Percentiles rank a stretch among this genome's conserved stretches.
These are phyloP conservation scores for Aphodius sticticus DNA, from an alignment of 2,888 invertebrate genomes.

Conservation along the genomic window DNA sequence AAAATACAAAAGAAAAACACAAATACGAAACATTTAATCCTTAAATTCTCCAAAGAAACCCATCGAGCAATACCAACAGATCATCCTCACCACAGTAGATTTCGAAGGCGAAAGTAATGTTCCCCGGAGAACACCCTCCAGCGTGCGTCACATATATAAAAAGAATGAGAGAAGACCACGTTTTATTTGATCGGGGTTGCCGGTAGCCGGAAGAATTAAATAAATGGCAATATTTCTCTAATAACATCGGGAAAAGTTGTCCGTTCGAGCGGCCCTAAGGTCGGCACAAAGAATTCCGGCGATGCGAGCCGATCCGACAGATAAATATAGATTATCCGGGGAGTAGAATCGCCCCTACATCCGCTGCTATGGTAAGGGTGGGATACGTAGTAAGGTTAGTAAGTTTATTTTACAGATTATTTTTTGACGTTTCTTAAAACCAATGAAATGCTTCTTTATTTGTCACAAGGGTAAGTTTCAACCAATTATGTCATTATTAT, in stretches of 20 bases:
- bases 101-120: neutral
- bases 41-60: neutral
- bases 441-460: no score
- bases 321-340: neutral
- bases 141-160: neutral
- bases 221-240: conserved; percentile 4
- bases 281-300: neutral
- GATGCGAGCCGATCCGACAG: neutral
- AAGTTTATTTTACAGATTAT: no score
- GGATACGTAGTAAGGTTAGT: neutral
- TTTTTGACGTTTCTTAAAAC: no score
- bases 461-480: no score
- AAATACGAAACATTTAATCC: neutral
- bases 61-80: neutral
- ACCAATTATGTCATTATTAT: no score
- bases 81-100: neutral
- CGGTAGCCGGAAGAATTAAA: conserved; percentile 4
- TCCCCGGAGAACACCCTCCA: neutral
- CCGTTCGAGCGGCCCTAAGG: neutral
- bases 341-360: neutral
- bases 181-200: neutral
- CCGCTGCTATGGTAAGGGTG: neutral
- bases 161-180: neutral
- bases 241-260: conserved; percentile 4
- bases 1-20: no score